Evolutionary conservation across 2,113 vertebrate species (phyloP).

Genomic region (Chauna torquata): DNA sequence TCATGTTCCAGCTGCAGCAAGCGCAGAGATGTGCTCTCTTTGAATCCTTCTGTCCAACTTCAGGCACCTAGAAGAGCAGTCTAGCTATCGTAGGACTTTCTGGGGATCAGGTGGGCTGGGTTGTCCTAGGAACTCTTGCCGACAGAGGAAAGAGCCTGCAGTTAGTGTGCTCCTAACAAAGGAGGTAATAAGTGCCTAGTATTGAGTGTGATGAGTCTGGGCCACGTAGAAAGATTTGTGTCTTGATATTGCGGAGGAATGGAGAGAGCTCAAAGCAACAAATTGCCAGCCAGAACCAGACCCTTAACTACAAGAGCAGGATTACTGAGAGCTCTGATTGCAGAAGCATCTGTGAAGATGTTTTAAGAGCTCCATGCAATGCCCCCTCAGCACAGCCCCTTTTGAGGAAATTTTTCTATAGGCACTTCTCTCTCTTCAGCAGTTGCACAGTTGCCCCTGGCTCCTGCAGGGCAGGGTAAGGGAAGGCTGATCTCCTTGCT

Average conservation of each 20-base stretch:
- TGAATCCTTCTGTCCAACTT: background rate
- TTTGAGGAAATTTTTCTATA: background rate
- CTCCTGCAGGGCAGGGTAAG: background rate
- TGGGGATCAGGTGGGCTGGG: background rate
- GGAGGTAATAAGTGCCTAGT: background rate
- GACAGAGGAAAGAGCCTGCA: background rate
- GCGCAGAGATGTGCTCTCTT: background rate
- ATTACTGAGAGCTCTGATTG: conserved; percentile 56
- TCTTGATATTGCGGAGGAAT: background rate
- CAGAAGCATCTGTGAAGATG: conserved; percentile 53
- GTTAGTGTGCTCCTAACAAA: background rate
- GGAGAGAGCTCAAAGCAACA: conserved; percentile 9
- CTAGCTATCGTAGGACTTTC: background rate
- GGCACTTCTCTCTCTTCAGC: background rate
- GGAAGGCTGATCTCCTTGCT: background rate
- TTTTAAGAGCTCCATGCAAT: background rate
- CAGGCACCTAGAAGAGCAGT: background rate
- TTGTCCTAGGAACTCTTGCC: background rate
- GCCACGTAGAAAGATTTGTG: background rate
- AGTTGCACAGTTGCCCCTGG: background rate
- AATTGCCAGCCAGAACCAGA: conserved; percentile 44
- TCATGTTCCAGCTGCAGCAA: background rate
- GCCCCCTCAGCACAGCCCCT: background rate
- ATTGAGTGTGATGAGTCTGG: background rate
- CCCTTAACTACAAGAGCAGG: conserved; percentile 14